These are phyloP conservation scores for Drosophila mauritiana DNA, from an alignment of 1,140 invertebrate species.

Conservation along the genomic window DNA sequence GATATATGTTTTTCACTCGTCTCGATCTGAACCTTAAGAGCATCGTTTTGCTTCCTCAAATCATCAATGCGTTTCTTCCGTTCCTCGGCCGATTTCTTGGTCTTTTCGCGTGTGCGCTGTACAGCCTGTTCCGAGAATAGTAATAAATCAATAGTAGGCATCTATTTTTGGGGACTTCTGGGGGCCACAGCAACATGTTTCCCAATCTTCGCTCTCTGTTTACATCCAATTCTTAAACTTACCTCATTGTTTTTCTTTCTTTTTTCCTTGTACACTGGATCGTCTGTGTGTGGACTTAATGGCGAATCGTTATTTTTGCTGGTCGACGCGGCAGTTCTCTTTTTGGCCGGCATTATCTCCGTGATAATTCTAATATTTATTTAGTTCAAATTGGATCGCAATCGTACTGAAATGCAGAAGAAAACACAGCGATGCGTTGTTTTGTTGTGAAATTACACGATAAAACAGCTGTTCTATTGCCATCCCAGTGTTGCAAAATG, in stretches of 20 bases:
- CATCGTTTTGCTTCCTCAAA: constrained; percentile 59
- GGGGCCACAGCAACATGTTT: constrained; percentile 57
- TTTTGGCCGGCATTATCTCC: constrained; percentile 75
- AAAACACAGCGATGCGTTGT: constrained; percentile 46
- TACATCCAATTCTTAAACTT: constrained; percentile 29
- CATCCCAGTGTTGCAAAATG: constrained; percentile 53
- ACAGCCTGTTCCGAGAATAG: constrained; percentile 64
- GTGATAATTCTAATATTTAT: constrained; percentile 80
- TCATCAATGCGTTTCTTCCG: constrained; percentile 74
- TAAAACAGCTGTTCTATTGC: constrained; percentile 59
- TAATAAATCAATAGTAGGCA: constrained; percentile 40
- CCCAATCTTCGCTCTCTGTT: constrained; percentile 18
- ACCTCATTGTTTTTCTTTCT: constrained; percentile 83
- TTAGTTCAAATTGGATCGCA: constrained; percentile 38
- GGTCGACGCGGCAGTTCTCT: constrained; percentile 65
- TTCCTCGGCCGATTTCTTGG: constrained; percentile 69
- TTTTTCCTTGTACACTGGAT: constrained; percentile 74
- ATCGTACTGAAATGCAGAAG: neutral
- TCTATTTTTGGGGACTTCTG: constrained; percentile 61
- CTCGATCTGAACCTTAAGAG: constrained; percentile 54
- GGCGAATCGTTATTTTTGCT: constrained; percentile 39
- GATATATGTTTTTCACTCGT: constrained; percentile 57
- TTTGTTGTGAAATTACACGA: constrained; percentile 74
- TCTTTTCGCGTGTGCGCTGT: constrained; percentile 77
- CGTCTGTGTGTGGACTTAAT: constrained; percentile 52